Percentiles rank a stretch among this genome's conserved stretches.
Conservation (phyloP, 2,797 vertebrate genomes). For the Carapus acus region DNA sequence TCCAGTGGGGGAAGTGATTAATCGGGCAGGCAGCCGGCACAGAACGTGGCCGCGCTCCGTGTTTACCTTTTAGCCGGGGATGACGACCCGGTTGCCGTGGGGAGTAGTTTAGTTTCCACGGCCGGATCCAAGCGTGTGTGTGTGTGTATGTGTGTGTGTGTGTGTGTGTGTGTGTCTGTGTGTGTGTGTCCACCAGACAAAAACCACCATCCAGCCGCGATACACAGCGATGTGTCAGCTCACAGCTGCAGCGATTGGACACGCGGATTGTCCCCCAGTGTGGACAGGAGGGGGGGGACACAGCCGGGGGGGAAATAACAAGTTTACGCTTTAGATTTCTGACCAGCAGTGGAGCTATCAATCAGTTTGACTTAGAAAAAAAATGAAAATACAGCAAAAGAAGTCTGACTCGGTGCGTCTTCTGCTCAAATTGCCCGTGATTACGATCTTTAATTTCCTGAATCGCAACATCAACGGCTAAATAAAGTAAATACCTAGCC, state of each 20-base stretch:
- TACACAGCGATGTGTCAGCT: constrained; percentile 53
- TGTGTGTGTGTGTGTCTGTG: constrained; percentile 55
- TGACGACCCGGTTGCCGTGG: constrained; percentile 58
- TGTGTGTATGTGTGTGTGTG: constrained; percentile 54
- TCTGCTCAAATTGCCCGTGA: too few species aligned
- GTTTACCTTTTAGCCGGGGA: constrained; percentile 64
- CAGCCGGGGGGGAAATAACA: constrained; percentile 9
- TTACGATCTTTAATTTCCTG: too few species aligned
- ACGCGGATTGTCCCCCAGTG: constrained; percentile 8
- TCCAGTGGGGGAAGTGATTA: constrained; percentile 68
- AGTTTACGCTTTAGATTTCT: too few species aligned
- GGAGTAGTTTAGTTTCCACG: constrained; percentile 63
- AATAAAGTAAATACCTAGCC: too few species aligned
- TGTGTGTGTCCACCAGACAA: constrained; percentile 55
- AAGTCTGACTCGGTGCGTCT: too few species aligned
- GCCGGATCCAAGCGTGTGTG: constrained; percentile 54
- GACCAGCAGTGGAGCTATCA: too few species aligned
- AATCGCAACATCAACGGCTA: too few species aligned
- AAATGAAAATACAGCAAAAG: too few species aligned
- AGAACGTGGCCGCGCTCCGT: too few species aligned
- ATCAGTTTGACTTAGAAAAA: too few species aligned
- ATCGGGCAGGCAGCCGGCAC: constrained; percentile 53
- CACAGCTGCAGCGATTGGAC: constrained; percentile 45
- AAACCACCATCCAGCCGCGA: constrained; percentile 48
- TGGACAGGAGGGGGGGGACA: constrained; percentile 12